A percentile compares a stretch with the other conserved stretches of the same genome.
phyloP scores from a whole-genome alignment of 2,113 vertebrate species.

The Alligator sinensis region DNA sequence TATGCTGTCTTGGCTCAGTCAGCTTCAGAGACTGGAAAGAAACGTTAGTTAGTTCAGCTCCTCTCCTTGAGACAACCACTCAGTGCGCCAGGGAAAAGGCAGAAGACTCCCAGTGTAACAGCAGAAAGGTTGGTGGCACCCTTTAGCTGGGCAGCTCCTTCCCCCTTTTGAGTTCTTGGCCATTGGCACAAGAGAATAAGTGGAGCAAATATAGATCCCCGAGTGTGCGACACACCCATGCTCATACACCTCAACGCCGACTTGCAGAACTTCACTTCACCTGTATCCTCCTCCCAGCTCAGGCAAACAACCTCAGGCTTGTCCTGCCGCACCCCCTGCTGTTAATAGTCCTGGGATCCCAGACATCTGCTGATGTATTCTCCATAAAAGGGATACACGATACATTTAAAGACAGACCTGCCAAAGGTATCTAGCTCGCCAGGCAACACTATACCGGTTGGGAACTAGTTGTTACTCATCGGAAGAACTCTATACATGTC shows the following conservation, averaged over 20 bases:
- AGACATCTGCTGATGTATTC: neutral
- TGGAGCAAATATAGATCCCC: neutral
- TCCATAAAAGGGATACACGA: neutral
- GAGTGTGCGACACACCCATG: neutral
- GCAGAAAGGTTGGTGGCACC: neutral
- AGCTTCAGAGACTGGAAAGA: neutral
- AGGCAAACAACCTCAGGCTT: neutral
- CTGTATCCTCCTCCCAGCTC: neutral
- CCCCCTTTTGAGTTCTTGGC: neutral
- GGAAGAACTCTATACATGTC: neutral
- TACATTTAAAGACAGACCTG: constrained; percentile 1
- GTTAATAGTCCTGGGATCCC: neutral
- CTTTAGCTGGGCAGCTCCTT: neutral
- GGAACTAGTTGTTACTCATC: neutral
- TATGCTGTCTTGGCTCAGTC: neutral
- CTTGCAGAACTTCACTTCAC: neutral
- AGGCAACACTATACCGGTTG: neutral
- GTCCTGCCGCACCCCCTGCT: neutral
- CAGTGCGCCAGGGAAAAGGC: accelerated
- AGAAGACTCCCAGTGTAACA: neutral
- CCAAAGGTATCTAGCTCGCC: neutral
- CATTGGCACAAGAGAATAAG: neutral
- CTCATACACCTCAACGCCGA: neutral
- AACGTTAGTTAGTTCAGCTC: neutral
- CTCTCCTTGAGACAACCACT: neutral